Evolutionary conservation across 2,113 vertebrate genomes (phyloP), one percentile per base, ranked within the genome.

Genomic region (Python bivittatus): DNA sequence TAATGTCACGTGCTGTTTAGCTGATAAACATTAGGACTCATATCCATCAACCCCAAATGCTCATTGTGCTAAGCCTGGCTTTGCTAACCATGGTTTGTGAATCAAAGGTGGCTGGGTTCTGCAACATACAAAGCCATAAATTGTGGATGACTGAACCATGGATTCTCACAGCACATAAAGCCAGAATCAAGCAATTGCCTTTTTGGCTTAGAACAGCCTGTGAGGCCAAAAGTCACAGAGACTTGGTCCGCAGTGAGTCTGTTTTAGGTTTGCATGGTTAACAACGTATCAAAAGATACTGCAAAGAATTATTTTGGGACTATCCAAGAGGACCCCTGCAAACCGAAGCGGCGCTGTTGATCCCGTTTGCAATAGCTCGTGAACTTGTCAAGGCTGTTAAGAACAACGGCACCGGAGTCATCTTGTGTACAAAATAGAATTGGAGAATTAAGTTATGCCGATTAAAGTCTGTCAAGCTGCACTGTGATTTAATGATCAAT

Each of bases 371-470:
- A 38, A 88, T 42, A 93, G 91, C 89, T 84, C 52, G 93, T 93
- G 93, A 95, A 96, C 90, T 91, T 95, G 93, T 96, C 94, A 86
- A n/a, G 94, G 68, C 92, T 42, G 5, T 88, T 15, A 64, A 92
- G 88, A 90, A 38, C 93, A 72, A 42, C 7, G 92, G 9, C 25
- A 93, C 93, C 0, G 90, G 44, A 12, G 90, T 96, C 94, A n/a
- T 91, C 90, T 44, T 92, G 94, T 95, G 95, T 96, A 95, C 96
- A 96, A 95, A 95, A 94, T 95, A 94, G 95, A 96, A 95, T 96
- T 94, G 94, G 95, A 96, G 95, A 94, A 94, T 96, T 97, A 97
- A 97, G 93, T 97, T 97, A 95, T 96, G 95, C 94, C 94, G 94
- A 97, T 92, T 92, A 93, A 94, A 96, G 91, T 96, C 95, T 95